Conservation (phyloP, 2,113 vertebrate species). For the Hippocampus barbouri region DNA sequence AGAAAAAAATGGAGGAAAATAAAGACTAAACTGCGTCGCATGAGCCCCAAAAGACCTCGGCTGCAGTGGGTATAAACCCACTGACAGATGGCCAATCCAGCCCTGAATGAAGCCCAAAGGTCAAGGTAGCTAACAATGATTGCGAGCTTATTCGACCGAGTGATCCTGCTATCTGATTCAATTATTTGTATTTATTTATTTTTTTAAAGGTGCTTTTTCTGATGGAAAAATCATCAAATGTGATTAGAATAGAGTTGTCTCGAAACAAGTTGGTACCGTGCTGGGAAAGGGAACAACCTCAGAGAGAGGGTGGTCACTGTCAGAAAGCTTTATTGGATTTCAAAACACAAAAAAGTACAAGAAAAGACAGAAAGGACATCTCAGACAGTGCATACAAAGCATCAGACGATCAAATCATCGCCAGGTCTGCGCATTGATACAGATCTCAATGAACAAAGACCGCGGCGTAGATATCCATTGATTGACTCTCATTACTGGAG, state of each 20-base stretch:
- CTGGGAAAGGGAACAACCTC: no score
- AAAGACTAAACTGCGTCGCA: no score
- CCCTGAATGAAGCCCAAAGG: no score
- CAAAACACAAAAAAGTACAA: conserved; percentile 15
- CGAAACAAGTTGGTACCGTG: no score
- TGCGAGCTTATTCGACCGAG: no score
- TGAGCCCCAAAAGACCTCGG: no score
- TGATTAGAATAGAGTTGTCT: neutral
- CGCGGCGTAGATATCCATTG: neutral
- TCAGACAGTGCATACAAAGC: conserved; percentile 38
- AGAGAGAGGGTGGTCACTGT: neutral
- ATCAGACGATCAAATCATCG: conserved; percentile 49
- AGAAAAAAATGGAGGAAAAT: no score
- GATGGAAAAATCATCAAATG: neutral
- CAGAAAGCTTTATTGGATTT: conserved; percentile 31
- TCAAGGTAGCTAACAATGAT: no score
- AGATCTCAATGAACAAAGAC: conserved; percentile 50
- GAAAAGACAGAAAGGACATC: conserved; percentile 12
- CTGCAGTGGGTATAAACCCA: no score
- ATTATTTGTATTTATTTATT: no score
- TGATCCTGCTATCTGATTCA: no score
- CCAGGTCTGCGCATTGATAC: conserved; percentile 37
- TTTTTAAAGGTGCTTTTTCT: neutral
- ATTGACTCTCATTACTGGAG: conserved; percentile 40
- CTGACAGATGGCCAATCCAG: no score